Evolutionary conservation across 2,797 vertebrate species (phyloP).

Genomic region (Threskiornis aethiopicus): DNA sequence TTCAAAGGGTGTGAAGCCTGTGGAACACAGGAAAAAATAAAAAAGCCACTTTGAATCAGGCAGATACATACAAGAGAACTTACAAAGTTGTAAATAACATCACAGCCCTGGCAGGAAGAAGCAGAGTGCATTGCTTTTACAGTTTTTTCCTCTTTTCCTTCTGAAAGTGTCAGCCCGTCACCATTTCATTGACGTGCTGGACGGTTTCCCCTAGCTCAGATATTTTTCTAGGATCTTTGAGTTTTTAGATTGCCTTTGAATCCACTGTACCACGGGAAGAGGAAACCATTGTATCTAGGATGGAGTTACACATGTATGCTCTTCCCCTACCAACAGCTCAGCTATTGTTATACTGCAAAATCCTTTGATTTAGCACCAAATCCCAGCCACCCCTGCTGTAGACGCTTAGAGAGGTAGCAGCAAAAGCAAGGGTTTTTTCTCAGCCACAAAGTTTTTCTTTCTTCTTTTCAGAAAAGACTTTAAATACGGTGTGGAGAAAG

Average conservation of each 20-base stretch:
- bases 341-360: conserved; percentile 10
- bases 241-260: conserved; percentile 47
- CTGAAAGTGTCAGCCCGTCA: conserved; percentile 18
- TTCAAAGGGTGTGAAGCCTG: conserved; percentile 18
- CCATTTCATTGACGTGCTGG: conserved; percentile 20
- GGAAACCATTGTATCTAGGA: conserved; percentile 33
- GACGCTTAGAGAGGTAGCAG: not conserved
- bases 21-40: conserved; percentile 51
- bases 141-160: conserved; percentile 62
- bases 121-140: conserved; percentile 46
- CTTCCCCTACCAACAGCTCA: not conserved
- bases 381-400: not conserved
- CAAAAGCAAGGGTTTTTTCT: not conserved
- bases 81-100: conserved; percentile 47
- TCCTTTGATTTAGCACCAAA: conserved; percentile 37
- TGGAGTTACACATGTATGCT: not conserved
- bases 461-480: not conserved
- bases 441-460: not conserved
- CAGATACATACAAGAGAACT: not conserved
- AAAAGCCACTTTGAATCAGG: not conserved
- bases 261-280: conserved; percentile 15
- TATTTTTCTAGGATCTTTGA: conserved; percentile 38
- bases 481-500: not conserved
- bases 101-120: conserved; percentile 52
- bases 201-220: conserved; percentile 33